A percentile compares a stretch with the other conserved stretches of the same genome.
phyloP scores from a whole-genome alignment of 2,797 vertebrate species.

The Novumbra hubbsi region DNA sequence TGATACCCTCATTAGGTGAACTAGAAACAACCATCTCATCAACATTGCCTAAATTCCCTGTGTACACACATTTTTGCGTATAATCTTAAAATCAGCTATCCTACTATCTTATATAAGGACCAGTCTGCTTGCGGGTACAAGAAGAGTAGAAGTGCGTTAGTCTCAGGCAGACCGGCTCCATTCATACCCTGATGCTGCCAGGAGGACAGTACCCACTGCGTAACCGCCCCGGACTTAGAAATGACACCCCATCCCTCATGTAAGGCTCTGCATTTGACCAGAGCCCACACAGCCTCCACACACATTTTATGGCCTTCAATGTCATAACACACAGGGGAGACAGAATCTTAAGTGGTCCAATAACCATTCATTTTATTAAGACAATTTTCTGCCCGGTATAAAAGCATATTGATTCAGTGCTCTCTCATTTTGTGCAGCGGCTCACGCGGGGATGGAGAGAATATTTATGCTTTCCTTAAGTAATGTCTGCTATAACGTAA shows the following conservation, averaged over 20 bases:
- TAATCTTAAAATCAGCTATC: too few species aligned
- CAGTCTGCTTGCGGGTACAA: slow-evolving; percentile 6
- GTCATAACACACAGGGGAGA: neutral
- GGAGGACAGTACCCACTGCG: neutral
- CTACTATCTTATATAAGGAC: neutral
- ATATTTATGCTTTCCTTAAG: slow-evolving; percentile 75
- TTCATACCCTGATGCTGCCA: slow-evolving; percentile 13
- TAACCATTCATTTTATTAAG: slow-evolving; percentile 7
- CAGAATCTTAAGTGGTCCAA: neutral
- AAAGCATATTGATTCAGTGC: slow-evolving; percentile 61
- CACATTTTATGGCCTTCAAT: neutral
- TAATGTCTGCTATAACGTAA: slow-evolving; percentile 75
- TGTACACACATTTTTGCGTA: too few species aligned
- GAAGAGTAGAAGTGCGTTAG: slow-evolving; percentile 19
- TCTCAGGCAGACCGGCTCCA: neutral
- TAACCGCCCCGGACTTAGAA: neutral
- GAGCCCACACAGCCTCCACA: neutral
- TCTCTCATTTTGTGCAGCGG: slow-evolving; percentile 56
- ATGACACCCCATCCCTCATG: neutral
- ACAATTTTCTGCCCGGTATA: slow-evolving; percentile 24
- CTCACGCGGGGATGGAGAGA: slow-evolving; percentile 60
- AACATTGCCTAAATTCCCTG: too few species aligned
- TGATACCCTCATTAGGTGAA: too few species aligned
- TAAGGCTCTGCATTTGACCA: neutral
- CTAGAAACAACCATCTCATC: too few species aligned